Evolutionary conservation across 2,888 invertebrate species (phyloP).

Genomic region (Epinotia bilunana): DNA sequence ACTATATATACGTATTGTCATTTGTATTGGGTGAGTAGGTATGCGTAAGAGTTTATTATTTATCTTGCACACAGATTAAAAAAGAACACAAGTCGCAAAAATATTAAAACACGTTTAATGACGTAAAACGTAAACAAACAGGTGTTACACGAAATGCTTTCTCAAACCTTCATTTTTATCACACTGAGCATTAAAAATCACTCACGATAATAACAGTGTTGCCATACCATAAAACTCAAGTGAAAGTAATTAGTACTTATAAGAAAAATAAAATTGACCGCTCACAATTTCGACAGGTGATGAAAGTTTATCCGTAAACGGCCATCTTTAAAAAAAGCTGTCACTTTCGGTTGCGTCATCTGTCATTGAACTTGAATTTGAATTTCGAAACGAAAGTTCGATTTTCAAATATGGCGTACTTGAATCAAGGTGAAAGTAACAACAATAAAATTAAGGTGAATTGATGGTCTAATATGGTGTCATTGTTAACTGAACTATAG

Average conservation of each 20-base stretch:
- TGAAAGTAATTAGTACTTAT: conserved; percentile 50
- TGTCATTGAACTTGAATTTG: conserved; percentile 71
- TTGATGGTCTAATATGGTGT: conserved; percentile 62
- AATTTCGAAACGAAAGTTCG: conserved; percentile 53
- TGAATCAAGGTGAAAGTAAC: conserved; percentile 55
- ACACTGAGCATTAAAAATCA: conserved; percentile 33
- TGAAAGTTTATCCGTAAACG: conserved; percentile 52
- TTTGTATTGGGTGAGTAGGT: too few relatives aligned
- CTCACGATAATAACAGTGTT: conserved; percentile 35
- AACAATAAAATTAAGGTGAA: conserved; percentile 62
- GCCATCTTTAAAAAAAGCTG: conserved; percentile 45
- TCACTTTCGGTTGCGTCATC: conserved; percentile 47
- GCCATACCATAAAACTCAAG: conserved; percentile 44
- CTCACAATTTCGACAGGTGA: conserved; percentile 31
- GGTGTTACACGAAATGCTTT: conserved; percentile 26
- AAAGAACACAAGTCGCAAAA: background rate
- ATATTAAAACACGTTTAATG: conserved; percentile 14
- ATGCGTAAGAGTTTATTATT: too few relatives aligned
- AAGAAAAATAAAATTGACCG: conserved; percentile 29
- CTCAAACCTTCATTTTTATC: conserved; percentile 25
- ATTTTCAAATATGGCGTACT: conserved; percentile 48
- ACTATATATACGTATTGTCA: too few relatives aligned
- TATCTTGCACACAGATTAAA: too few relatives aligned
- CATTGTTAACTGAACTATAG: conserved; percentile 50
- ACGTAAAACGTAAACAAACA: conserved; percentile 14